These are phyloP conservation scores for Protomyctophum bolini DNA, from an alignment of 2,113 vertebrate species.

Conservation along the genomic window DNA sequence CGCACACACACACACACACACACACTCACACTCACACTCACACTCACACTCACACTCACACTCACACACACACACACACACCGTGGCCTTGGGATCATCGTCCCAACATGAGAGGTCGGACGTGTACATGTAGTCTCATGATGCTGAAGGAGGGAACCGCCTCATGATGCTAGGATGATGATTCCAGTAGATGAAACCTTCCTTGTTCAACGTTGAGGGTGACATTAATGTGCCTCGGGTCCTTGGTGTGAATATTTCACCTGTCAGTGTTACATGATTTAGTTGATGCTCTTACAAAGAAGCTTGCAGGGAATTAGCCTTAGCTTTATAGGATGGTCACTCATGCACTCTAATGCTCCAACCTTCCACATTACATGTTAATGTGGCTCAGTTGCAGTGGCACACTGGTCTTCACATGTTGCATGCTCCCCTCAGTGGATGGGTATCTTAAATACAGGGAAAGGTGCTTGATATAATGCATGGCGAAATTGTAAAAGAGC, in stretches of 20 bases:
- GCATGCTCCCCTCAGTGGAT: too few species aligned
- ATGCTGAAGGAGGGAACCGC: not conserved
- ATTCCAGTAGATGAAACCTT: too few species aligned
- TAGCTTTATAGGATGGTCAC: too few species aligned
- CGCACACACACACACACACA: not conserved
- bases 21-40: not conserved
- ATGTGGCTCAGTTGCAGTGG: too few species aligned
- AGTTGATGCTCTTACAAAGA: too few species aligned
- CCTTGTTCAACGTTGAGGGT: constrained; percentile 2
- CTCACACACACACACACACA: not conserved
- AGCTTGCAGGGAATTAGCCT: too few species aligned
- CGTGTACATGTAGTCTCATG: not conserved
- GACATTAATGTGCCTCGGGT: constrained; percentile 2
- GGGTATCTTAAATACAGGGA: too few species aligned
- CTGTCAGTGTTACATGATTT: constrained; percentile 27
- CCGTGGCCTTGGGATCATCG: not conserved
- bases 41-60: not conserved
- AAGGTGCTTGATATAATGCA: too few species aligned
- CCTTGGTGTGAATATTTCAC: not conserved
- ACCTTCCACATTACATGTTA: too few species aligned
- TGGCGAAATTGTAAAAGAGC: too few species aligned
- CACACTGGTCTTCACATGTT: too few species aligned
- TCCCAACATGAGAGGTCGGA: not conserved
- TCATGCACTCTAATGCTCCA: too few species aligned
- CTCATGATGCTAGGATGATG: not conserved